A percentile compares a stretch with the other conserved stretches of the same genome.
Evolutionary conservation across 2,113 vertebrate genomes (phyloP).

Genomic region (Trogon melanurus): DNA sequence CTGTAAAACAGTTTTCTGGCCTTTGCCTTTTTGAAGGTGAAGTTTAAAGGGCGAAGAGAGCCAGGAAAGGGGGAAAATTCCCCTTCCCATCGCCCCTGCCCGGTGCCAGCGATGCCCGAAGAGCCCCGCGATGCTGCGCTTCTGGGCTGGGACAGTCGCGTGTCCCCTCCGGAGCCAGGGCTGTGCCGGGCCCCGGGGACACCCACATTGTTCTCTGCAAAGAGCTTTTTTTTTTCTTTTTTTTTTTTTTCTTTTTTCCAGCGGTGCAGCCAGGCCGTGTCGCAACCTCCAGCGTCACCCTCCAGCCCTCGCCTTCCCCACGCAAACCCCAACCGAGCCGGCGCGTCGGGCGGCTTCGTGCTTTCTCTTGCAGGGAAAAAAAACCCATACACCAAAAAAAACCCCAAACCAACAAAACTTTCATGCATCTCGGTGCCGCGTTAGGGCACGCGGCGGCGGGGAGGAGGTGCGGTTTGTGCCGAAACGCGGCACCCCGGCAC

Average conservation of each 20-base stretch:
- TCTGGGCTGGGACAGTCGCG: accelerated
- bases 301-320: neutral
- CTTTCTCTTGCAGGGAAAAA: neutral
- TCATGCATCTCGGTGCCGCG: neutral
- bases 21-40: neutral
- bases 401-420: neutral
- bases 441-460: neutral
- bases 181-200: neutral
- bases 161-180: accelerated
- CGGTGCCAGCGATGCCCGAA: neutral
- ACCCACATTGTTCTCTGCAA: neutral
- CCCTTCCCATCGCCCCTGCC: neutral
- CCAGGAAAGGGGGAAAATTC: too few relatives aligned
- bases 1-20: neutral
- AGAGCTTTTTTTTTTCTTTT: too few relatives aligned
- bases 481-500: neutral
- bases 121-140: accelerated
- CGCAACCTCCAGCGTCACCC: accelerated
- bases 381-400: neutral
- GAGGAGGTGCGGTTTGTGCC: neutral
- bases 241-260: neutral
- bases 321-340: neutral
- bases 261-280: neutral
- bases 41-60: neutral
- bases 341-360: accelerated